Evolutionary conservation across 2,113 vertebrate species (phyloP).

Genomic region (Argyrosomus japonicus): DNA sequence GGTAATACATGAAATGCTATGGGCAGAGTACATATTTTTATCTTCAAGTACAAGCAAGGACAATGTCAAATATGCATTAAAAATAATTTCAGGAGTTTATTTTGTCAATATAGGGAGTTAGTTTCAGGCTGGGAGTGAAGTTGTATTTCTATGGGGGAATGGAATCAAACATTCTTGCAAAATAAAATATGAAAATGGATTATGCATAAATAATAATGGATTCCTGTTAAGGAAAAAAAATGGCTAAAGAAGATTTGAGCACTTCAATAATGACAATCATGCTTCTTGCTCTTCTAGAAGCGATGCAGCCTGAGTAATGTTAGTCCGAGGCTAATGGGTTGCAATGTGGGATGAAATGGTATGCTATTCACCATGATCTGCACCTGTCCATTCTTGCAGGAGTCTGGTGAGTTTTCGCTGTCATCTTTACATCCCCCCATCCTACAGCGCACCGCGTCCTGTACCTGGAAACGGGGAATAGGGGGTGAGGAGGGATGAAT

Average conservation of each 20-base stretch:
- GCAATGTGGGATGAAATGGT: constrained; percentile 79
- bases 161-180: constrained; percentile 9
- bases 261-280: constrained; percentile 17
- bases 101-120: constrained; percentile 1
- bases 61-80: background rate
- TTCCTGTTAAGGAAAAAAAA: constrained; percentile 15
- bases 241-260: constrained; percentile 14
- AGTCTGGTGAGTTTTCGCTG: constrained; percentile 98
- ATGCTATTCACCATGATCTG: constrained; percentile 98
- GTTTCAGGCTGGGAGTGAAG: constrained; percentile 22
- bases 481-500: constrained; percentile 5
- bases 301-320: constrained; percentile 29
- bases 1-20: constrained; percentile 2
- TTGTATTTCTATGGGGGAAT: background rate
- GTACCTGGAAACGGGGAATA: constrained; percentile 85
- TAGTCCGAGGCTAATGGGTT: constrained; percentile 33
- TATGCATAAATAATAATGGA: constrained; percentile 35
- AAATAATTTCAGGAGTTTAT: background rate
- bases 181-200: constrained; percentile 14
- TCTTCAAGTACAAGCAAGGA: background rate
- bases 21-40: background rate
- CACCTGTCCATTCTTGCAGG: constrained; percentile 99
- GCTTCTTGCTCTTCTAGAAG: constrained; percentile 14
- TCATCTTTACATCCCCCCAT: constrained; percentile 96
- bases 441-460: constrained; percentile 96